Evolutionary conservation across 2,797 vertebrate species (phyloP), one percentile per base, ranked within the genome.

Genomic region (Avahi laniger): DNA sequence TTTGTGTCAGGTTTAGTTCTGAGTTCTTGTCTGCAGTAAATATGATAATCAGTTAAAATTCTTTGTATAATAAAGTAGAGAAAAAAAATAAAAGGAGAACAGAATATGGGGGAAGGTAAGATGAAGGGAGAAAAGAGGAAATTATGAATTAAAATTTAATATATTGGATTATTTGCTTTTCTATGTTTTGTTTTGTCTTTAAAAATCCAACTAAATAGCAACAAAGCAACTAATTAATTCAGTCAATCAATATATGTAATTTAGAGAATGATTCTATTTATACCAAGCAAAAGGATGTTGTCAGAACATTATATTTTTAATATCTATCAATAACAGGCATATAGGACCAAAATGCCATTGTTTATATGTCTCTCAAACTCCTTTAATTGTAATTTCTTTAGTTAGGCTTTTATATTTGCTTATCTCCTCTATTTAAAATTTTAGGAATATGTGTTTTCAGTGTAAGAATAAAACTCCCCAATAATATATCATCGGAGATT

Each of bases 221-320:
- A 4, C 59, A 95, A 89, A 26, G 24, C 73, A 81, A 57, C 26
- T 67, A 89, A 94, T 89, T 89, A 96, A 84, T 79, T 92, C 30
- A 91, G 5, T 4, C 91, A 92, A 87, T 84, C 70, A 87, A 46
- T 94, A 61, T 50, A 7, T 89, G 9, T 17, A 65, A 95, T 73
- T 89, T 48, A 91, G 80, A 78, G 33, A 86, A 59, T 30, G 93
- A 63, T 43, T 86, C 59, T 95, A n/a, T 67, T 4, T 75, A 41
- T 72, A 72, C 2, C 5, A 94, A 95, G 35, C 69, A 92, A 93
- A 52, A 95, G 15, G n/a, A 33, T 89, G 46, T 48, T 84, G 9
- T 86, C n/a, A 61, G 41, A 73, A 87, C 89, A 50, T 89, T 92
- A 30, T 41, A 80, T 38, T 41, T 94, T 91, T 80, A 48, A 5